Conservation (phyloP, 2,797 vertebrate species). For the Clangula hyemalis region DNA sequence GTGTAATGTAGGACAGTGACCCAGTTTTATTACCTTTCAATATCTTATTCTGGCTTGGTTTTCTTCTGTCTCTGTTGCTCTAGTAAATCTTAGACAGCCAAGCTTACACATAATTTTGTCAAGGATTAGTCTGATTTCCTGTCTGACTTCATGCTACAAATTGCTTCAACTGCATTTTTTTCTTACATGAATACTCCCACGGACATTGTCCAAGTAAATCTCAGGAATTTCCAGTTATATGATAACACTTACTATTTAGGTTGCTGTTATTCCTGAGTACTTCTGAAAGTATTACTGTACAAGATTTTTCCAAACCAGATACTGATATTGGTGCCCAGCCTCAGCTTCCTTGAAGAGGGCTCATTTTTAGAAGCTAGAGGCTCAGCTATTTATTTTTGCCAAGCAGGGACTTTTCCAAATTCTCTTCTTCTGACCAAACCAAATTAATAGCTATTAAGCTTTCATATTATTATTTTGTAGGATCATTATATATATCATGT, state of each 20-base stretch:
- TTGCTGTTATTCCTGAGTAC: not conserved
- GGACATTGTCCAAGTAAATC: conserved; percentile 39
- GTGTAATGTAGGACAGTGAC: conserved; percentile 63
- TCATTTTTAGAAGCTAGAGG: not conserved
- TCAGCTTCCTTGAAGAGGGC: not conserved
- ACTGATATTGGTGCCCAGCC: not conserved
- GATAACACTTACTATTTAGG: conserved; percentile 9
- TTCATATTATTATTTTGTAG: not conserved
- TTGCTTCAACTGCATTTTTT: conserved; percentile 45
- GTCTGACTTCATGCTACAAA: conserved; percentile 56
- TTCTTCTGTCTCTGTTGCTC: conserved; percentile 64
- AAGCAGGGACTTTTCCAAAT: not conserved
- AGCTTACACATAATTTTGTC: conserved; percentile 61
- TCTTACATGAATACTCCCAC: not conserved
- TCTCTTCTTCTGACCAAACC: not conserved
- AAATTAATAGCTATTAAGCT: not conserved
- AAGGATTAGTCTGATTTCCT: conserved; percentile 67
- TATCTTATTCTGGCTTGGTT: conserved; percentile 50
- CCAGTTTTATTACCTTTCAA: conserved; percentile 55
- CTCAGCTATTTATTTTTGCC: not conserved
- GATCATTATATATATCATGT: not conserved
- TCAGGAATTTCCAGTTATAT: conserved; percentile 26
- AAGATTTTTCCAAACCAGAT: not conserved
- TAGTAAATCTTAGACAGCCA: conserved; percentile 56
- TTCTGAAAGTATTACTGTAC: not conserved